Base-by-base conservation (phyloP, 2,888 invertebrate genomes). In the Athalia cordata region DNA sequence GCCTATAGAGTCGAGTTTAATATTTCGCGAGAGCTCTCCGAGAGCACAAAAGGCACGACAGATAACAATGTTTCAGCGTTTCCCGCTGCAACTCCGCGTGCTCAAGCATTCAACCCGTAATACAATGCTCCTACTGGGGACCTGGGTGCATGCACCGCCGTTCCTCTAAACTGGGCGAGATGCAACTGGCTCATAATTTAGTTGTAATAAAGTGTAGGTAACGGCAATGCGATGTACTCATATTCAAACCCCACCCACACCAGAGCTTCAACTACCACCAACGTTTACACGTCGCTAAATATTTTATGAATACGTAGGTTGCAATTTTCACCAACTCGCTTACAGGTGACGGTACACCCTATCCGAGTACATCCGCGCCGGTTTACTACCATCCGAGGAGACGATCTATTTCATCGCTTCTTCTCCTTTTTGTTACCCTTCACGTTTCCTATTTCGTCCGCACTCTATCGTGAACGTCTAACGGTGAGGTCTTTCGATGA, bases 1-100 rank as follows among this genome's bases (percentile, higher is more conserved):
- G 72, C 72, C 72, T 72, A 72, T 72, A 72, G 59, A 72, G 72
- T 72, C 72, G 72, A 78, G 79, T 77, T 80, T 81, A 81, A 81
- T 81, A 81, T 81, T 81, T 81, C 79, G 79, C 78, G 79, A 80
- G 77, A 79, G 81, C 74, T 79, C 78, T 81, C 74, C 70, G 77
- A 61, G 65, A 74, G 75, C 62, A 81, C 79, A 80, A 78, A 80
- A 77, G 77, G 64, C 59, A 79, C 67, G 72, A 72, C 72, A 72
- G 72, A 72, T 57, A 72, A 72, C 72, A 72, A 72, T 72, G 72
- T 72, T 72, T 72, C 72, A 72, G 13, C 72, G 72, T 72, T 72
- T 72, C 72, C 72, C 72, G 29, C 68, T 68, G 68, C 50, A 55
- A 68, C 68, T 68, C 68, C 52, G 72, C 72, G 47, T 59, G 47